Percentiles rank a stretch among this genome's conserved stretches.
Evolutionary conservation across 2,888 invertebrate species (phyloP).

Genomic region (Chloromyia formosa): DNA sequence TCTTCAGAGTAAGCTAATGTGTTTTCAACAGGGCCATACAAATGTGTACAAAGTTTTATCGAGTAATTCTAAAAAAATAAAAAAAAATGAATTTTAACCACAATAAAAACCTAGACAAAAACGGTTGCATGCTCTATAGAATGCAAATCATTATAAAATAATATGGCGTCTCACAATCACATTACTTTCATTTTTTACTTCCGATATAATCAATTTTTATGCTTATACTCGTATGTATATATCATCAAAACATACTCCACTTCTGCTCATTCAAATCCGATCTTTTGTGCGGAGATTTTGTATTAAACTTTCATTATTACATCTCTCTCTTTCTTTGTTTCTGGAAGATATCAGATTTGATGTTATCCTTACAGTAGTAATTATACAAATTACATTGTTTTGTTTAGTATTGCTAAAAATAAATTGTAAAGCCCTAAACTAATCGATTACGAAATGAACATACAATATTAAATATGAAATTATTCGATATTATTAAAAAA

Average conservation of each 20-base stretch:
- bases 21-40: too few relatives aligned
- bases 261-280: neutral
- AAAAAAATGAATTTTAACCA: too few relatives aligned
- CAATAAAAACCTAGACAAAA: too few relatives aligned
- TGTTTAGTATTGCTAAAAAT: slow-evolving; percentile 17
- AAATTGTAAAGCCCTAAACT: neutral
- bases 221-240: too few relatives aligned
- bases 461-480: slow-evolving; percentile 8
- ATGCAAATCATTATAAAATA: slow-evolving; percentile 35
- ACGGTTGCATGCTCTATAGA: too few relatives aligned
- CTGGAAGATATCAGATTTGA: slow-evolving; percentile 28
- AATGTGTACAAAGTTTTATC: too few relatives aligned
- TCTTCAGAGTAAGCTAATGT: too few relatives aligned
- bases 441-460: slow-evolving; percentile 7
- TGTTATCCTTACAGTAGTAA: slow-evolving; percentile 18
- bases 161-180: slow-evolving; percentile 36
- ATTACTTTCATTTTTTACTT: neutral
- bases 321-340: neutral
- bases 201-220: neutral
- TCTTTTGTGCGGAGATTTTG: slow-evolving; percentile 26
- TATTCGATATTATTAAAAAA: slow-evolving; percentile 18
- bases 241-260: too few relatives aligned
- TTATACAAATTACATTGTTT: slow-evolving; percentile 18
- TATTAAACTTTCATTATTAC: too few relatives aligned
- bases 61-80: too few relatives aligned